Conservation (phyloP, 2,888 invertebrate genomes). For the Rotaria sp. region DNA sequence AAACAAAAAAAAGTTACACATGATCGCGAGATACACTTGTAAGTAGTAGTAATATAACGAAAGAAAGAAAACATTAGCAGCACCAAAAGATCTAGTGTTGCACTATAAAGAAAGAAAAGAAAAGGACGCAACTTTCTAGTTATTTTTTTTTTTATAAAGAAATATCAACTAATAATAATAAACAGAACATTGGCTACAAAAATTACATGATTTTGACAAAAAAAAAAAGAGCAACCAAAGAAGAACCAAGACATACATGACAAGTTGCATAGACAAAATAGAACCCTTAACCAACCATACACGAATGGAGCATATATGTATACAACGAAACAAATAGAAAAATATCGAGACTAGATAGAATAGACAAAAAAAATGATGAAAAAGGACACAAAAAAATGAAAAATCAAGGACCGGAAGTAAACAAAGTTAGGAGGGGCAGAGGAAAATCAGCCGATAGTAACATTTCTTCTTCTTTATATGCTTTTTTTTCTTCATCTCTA, state of each 20-base stretch:
- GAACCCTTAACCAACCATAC: not conserved
- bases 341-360: conserved; percentile 15
- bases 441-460: not conserved
- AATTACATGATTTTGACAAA: not conserved
- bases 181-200: not conserved
- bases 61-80: not conserved
- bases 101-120: not conserved
- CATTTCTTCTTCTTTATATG: not conserved
- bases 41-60: not conserved
- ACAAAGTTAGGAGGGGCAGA: not conserved
- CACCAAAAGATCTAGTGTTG: not conserved
- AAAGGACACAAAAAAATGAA: not conserved
- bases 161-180: not conserved
- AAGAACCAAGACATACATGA: not conserved
- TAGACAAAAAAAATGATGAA: not conserved
- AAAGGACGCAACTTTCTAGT: not conserved
- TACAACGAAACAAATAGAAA: not conserved
- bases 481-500: not conserved
- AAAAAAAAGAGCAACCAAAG: not conserved
- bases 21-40: too few species aligned
- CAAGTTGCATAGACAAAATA: not conserved
- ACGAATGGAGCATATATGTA: not conserved
- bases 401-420: not conserved
- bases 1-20: too few species aligned
- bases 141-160: not conserved